Evolutionary conservation across 2,888 invertebrate species (phyloP).

Genomic region (Chrysodeixis includens): DNA sequence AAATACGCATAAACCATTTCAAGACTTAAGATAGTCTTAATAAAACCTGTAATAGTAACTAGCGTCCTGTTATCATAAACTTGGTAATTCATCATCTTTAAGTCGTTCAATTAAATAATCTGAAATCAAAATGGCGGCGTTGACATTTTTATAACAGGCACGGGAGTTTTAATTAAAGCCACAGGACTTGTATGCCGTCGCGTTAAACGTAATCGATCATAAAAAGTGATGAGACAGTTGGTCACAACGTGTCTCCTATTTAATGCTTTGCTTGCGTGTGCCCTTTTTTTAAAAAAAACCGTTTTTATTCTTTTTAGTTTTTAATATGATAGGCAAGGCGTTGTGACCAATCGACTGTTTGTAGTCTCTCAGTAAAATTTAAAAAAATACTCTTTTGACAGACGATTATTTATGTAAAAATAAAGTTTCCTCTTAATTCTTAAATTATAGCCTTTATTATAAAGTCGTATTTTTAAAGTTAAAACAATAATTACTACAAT

Average conservation of each 20-base stretch:
- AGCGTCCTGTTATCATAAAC: constrained; percentile 21
- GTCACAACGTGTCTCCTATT: constrained; percentile 18
- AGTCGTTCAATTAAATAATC: constrained; percentile 45
- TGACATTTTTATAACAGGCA: constrained; percentile 57
- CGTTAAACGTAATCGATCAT: constrained; percentile 19
- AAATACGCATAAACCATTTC: background rate
- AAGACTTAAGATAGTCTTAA: background rate
- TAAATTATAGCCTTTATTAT: no score
- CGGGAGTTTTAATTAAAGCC: constrained; percentile 40
- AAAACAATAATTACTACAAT: background rate
- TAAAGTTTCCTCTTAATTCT: no score
- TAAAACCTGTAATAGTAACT: constrained; percentile 6
- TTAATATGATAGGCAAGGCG: no score
- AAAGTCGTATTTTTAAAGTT: no score
- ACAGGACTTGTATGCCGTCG: constrained; percentile 9
- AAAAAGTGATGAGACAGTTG: constrained; percentile 28
- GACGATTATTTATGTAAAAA: no score
- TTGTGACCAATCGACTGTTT: no score
- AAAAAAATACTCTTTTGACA: no score
- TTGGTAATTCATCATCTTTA: constrained; percentile 33
- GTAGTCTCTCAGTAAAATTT: no score
- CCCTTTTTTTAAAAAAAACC: no score
- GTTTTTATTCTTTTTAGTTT: no score
- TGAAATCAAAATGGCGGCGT: constrained; percentile 37
- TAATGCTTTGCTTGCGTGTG: constrained; percentile 22